phyloP scores from a whole-genome alignment of 2,797 vertebrate species.

The Lithobates sylvaticus region DNA sequence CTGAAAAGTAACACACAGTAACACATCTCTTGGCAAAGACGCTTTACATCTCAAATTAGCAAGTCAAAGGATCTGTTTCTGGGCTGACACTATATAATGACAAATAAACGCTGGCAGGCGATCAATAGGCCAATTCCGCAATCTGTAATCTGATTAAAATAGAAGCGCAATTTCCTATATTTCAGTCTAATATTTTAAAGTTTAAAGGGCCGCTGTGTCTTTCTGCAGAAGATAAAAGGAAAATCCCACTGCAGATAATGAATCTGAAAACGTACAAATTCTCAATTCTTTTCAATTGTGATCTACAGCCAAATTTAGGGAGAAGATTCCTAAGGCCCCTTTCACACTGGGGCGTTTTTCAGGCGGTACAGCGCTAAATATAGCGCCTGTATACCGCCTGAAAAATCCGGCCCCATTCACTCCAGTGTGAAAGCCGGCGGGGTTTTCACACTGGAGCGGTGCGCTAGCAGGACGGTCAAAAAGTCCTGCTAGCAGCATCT shows the following conservation, averaged over 20 bases:
- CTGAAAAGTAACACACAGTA: slow-evolving; percentile 27
- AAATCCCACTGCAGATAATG: not conserved
- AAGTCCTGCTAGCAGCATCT: no score
- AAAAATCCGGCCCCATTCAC: no score
- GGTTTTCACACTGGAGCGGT: no score
- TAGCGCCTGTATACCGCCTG: no score
- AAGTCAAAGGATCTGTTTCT: slow-evolving; percentile 55
- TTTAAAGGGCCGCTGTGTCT: not conserved
- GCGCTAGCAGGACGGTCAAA: no score
- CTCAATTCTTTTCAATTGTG: not conserved
- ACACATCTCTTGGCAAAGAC: slow-evolving; percentile 47
- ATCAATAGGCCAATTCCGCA: slow-evolving; percentile 40
- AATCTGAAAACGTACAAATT: not conserved
- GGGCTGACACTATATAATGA: slow-evolving; percentile 48
- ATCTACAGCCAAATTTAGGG: no score
- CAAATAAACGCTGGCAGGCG: slow-evolving; percentile 49
- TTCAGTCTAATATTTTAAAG: not conserved
- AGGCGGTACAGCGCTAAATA: no score
- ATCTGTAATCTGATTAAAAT: slow-evolving; percentile 49
- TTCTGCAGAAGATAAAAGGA: not conserved
- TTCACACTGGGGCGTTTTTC: no score
- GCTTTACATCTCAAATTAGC: slow-evolving; percentile 48
- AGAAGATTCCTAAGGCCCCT: no score
- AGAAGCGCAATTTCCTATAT: slow-evolving; percentile 29
- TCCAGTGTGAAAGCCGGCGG: no score